phyloP scores from a whole-genome alignment of 53 echinoderm and acorn worm species.

The Paracentrotus lividus region DNA sequence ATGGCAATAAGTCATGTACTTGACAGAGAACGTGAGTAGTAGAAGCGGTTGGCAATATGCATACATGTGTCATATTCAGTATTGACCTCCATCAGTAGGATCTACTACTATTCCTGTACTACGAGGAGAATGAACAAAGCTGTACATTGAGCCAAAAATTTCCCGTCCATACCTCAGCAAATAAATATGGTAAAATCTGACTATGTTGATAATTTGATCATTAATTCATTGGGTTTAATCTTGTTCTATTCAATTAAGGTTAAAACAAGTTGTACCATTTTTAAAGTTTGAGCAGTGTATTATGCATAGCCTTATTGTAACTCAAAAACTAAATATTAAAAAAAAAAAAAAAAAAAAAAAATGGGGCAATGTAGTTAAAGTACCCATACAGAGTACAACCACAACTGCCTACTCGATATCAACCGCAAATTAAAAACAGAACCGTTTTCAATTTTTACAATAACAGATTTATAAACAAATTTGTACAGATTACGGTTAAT shows the following conservation, averaged over 20 bases:
- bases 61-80: constrained; percentile 45
- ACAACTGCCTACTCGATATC: not conserved
- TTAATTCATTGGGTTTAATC: no score
- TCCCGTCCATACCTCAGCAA: constrained; percentile 12
- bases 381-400: no score
- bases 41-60: constrained; percentile 42
- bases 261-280: not conserved
- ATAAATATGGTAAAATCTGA: not conserved
- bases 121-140: not conserved
- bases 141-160: no score
- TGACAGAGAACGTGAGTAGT: constrained; percentile 36
- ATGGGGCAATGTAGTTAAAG: not conserved
- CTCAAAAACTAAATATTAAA: not conserved
- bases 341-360: not conserved
- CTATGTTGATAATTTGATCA: constrained; percentile 19
- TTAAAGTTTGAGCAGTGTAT: not conserved
- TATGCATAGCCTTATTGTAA: not conserved
- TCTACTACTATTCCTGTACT: not conserved
- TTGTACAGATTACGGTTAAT: not conserved
- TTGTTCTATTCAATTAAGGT: not conserved
- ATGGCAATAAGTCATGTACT: constrained; percentile 22
- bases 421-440: not conserved
- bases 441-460: not conserved
- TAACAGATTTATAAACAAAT: not conserved
- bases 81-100: not conserved